Percentiles rank a stretch among this genome's conserved stretches.
Conservation (phyloP, 2,113 vertebrate species). For the Tragelaphus buxtoni region DNA sequence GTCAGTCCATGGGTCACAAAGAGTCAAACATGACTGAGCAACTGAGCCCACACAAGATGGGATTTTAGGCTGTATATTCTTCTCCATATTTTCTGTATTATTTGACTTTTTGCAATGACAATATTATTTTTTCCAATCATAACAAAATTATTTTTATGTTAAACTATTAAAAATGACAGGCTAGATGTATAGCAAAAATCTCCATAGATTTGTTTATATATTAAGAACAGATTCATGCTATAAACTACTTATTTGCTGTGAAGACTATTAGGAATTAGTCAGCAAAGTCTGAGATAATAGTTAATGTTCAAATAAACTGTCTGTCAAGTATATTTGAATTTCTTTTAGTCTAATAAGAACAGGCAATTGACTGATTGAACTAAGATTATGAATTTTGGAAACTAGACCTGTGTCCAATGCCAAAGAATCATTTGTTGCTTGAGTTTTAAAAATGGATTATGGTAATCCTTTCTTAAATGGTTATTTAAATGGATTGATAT, state of each 20-base stretch:
- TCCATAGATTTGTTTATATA: not conserved
- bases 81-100: not conserved
- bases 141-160: not conserved
- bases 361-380: not conserved
- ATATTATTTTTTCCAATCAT: not conserved
- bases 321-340: not conserved
- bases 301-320: not conserved
- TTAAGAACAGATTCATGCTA: not conserved
- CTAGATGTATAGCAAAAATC: not conserved
- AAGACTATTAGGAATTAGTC: not conserved
- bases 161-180: not conserved
- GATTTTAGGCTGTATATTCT: not conserved
- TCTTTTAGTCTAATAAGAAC: not conserved
- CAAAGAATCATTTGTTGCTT: not conserved
- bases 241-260: not conserved
- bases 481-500: not conserved
- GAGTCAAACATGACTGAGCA: not conserved
- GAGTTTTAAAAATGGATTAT: not conserved
- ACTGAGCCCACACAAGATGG: not conserved
- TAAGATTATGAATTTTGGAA: not conserved
- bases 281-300: not conserved
- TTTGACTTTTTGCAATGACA: not conserved
- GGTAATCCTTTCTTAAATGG: not conserved
- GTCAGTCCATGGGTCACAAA: not conserved
- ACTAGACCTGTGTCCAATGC: not conserved